phyloP scores from a whole-genome alignment of 30 jellyfish, hydroid and myxozoan species.

The Nemopilema nomurai region DNA sequence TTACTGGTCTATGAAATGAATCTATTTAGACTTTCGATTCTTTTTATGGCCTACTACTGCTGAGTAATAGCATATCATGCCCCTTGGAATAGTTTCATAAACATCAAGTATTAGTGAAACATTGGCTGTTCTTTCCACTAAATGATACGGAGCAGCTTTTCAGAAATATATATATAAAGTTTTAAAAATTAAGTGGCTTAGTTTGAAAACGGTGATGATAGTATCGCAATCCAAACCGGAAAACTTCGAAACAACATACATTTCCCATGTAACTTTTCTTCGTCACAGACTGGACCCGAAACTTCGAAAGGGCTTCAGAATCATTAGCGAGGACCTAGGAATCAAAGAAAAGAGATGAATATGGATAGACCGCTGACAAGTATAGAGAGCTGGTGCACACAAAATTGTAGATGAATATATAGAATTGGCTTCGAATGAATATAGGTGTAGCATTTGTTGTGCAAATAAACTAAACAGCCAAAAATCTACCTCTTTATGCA shows the following conservation, averaged over 20 bases:
- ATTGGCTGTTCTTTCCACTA: too few species aligned
- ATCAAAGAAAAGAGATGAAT: background rate
- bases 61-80: too few species aligned
- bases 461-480: background rate
- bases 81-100: too few species aligned
- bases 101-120: too few species aligned
- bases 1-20: too few species aligned
- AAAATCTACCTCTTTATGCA: slow-evolving; percentile 54
- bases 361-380: background rate
- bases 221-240: background rate
- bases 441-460: background rate
- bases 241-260: background rate
- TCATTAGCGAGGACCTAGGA: slow-evolving; percentile 37
- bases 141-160: too few species aligned
- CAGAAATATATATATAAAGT: background rate
- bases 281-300: slow-evolving; percentile 62
- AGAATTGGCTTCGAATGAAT: background rate
- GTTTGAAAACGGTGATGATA: background rate
- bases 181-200: background rate
- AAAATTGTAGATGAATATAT: too few species aligned
- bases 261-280: slow-evolving; percentile 47
- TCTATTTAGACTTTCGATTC: too few species aligned
- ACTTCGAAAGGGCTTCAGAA: slow-evolving; percentile 58
- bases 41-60: too few species aligned
- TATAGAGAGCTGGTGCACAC: too few species aligned